Base-by-base conservation (phyloP, 2,113 vertebrate species). In the Amia ocellicauda region DNA sequence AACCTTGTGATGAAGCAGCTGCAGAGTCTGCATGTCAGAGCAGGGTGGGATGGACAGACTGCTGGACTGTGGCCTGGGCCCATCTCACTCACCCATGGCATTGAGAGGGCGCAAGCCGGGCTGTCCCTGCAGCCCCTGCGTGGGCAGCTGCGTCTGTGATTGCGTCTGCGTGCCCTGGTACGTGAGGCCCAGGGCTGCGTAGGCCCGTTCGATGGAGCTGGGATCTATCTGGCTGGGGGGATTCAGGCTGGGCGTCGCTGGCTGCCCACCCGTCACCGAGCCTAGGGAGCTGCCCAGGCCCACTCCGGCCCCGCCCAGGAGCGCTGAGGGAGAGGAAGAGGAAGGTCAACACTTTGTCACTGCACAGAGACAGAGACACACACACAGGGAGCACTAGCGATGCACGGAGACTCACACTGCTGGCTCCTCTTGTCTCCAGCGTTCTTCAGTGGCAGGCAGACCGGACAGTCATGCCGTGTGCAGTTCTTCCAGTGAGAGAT, bases 401-500 rank as follows among this genome's bases (percentile, higher is more conserved):
- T 4, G 7, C 27, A 87, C 82, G 81, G 78, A 90, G 41, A 86
- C 94, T 92, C 86, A 98, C 96, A 91, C 74, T 98, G 96, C 71
- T 99, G 96, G 78, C 94, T 96, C 81, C 95, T 85, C 86, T 98
- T 99, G 88, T 99, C 96, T 14, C 96, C 96, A 61, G 96, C 96
- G 54, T 97, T 99, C 88, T 98, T 99, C 62, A 99, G 89, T 8
- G 96, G 96, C 67, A 98, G 88, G 80, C 96, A 99, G 4, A 99
- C 96, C 65, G 96, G 96, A 89, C 96, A 99, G 80, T 99, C 97
- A 4, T 98, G 97, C 59, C 96, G 85, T 0, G 97, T 99, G 86
- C 97, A 99, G 59, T 98, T 99, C 87, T 99, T 98, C 97, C 97
- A 99, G 85, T 99, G 97, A 8, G 97, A 99, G 87, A 99, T 99